phyloP scores from a whole-genome alignment of 2,797 vertebrate species.

The Microcaecilia unicolor region DNA sequence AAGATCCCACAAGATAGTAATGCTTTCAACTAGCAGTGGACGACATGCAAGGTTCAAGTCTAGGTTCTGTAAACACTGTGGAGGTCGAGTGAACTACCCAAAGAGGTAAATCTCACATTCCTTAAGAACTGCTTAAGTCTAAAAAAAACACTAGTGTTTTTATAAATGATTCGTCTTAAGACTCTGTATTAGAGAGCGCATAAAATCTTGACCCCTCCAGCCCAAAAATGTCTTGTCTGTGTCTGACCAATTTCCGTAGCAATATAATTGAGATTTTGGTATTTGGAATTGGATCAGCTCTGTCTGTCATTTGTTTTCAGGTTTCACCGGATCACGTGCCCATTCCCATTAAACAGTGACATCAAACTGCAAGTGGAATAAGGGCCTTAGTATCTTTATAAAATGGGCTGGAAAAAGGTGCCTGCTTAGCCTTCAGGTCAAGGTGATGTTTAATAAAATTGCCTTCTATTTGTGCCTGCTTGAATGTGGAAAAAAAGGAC shows the following conservation, averaged over 20 bases:
- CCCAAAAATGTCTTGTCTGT: not conserved
- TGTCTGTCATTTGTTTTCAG: not conserved
- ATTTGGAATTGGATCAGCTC: too few species aligned
- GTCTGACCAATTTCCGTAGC: not conserved
- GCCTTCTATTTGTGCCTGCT: too few species aligned
- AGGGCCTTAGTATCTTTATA: too few species aligned
- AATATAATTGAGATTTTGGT: not conserved
- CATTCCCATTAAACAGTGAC: too few species aligned
- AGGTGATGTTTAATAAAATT: too few species aligned
- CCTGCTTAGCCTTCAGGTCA: too few species aligned
- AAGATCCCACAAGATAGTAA: not conserved
- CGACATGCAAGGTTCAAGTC: conserved; percentile 4
- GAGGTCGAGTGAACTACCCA: conserved; percentile 13
- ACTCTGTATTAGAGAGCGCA: not conserved
- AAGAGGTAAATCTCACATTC: not conserved
- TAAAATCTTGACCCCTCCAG: not conserved
- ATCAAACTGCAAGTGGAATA: too few species aligned
- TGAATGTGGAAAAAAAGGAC: too few species aligned
- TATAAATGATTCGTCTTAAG: not conserved
- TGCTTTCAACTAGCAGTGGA: not conserved
- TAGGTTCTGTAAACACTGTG: conserved; percentile 22
- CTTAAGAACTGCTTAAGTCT: not conserved
- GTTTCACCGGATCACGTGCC: too few species aligned
- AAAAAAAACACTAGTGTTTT: not conserved
- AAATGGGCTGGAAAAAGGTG: too few species aligned